These are phyloP conservation scores for Carassius carassius DNA, from an alignment of 2,113 vertebrate species.

Conservation along the genomic window DNA sequence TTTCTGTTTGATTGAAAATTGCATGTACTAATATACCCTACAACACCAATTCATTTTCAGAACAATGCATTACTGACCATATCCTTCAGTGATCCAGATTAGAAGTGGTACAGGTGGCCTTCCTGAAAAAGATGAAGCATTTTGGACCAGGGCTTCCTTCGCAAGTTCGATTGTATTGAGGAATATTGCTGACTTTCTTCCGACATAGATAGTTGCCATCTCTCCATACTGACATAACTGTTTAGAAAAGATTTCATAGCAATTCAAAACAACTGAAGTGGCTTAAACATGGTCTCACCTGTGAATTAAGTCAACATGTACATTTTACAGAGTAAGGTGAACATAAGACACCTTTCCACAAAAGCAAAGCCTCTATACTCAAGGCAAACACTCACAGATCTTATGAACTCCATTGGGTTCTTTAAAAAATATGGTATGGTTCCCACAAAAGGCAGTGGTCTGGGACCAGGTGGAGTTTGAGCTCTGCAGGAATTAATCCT, in stretches of 20 bases:
- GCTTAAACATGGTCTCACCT: background rate
- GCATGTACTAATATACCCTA: too few species aligned
- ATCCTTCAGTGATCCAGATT: too few species aligned
- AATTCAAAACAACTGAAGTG: background rate
- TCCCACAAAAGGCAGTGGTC: constrained; percentile 50
- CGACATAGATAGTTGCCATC: constrained; percentile 28
- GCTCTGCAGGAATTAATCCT: constrained; percentile 29
- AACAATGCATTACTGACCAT: too few species aligned
- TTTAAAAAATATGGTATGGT: constrained; percentile 30
- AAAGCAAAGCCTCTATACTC: background rate
- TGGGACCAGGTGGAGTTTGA: constrained; percentile 52
- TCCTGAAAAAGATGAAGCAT: constrained; percentile 39
- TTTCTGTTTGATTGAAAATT: background rate
- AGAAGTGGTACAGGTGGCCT: too few species aligned
- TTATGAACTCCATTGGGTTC: constrained; percentile 23
- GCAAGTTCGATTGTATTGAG: constrained; percentile 46
- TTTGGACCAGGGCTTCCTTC: constrained; percentile 53
- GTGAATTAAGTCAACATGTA: background rate
- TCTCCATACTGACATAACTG: constrained; percentile 56
- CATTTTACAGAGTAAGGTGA: too few species aligned
- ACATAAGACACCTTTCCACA: background rate
- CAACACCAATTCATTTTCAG: too few species aligned
- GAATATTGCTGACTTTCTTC: constrained; percentile 32
- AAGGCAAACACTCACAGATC: constrained; percentile 34
- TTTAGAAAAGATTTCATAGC: background rate